Percentiles rank a stretch among this genome's conserved stretches.
These are phyloP conservation scores for Morinoia aosen DNA, from an alignment of 2,888 invertebrate species.

Conservation along the genomic window DNA sequence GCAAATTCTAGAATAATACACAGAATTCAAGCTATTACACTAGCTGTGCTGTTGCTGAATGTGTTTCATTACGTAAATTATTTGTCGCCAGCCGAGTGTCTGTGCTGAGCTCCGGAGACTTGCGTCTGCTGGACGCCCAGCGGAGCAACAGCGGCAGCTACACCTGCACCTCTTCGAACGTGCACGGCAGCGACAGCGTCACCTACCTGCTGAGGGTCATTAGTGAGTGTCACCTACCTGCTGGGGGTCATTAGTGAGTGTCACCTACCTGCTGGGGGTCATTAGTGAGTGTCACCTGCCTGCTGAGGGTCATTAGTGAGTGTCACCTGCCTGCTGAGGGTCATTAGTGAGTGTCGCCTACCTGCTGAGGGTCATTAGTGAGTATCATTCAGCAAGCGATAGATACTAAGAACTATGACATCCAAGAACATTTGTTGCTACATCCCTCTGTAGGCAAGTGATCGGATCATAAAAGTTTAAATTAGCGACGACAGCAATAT, in stretches of 20 bases:
- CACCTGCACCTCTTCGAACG: conserved; percentile 63
- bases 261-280: not conserved
- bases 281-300: not conserved
- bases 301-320: not conserved
- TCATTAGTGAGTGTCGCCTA: too few relatives aligned
- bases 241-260: not conserved
- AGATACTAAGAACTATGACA: not conserved
- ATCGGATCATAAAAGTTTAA: not conserved
- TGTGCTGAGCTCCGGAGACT: conserved; percentile 58
- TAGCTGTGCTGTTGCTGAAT: not conserved
- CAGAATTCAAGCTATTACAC: not conserved
- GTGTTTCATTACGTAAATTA: not conserved
- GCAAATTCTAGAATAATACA: not conserved
- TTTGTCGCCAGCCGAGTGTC: conserved; percentile 40
- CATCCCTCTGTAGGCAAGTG: not conserved
- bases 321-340: not conserved
- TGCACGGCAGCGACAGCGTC: conserved; percentile 57
- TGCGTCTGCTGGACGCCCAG: conserved; percentile 59
- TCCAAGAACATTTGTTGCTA: not conserved
- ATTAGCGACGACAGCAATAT: not conserved
- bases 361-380: too few relatives aligned
- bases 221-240: not conserved
- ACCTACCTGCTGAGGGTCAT: not conserved
- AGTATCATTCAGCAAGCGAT: not conserved
- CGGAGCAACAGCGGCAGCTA: conserved; percentile 61